phyloP scores from a whole-genome alignment of 2,888 invertebrate species.

The Mylabris sibirica region DNA sequence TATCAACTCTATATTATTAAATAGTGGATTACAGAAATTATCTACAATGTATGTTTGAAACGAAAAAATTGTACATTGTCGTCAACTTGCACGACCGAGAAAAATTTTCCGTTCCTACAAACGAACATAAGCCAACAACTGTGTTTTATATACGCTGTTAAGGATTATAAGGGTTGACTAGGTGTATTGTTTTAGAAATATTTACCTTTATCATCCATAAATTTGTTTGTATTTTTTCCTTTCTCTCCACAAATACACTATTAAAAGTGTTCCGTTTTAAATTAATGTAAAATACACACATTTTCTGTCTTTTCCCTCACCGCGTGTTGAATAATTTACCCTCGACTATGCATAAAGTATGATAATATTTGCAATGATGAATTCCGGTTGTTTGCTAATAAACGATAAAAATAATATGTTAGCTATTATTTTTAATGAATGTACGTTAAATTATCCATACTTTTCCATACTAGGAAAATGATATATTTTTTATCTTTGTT shows the following conservation, averaged over 20 bases:
- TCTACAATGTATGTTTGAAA: too few relatives aligned
- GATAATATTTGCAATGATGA: slow-evolving; percentile 2
- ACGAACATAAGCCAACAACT: neutral
- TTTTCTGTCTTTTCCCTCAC: neutral
- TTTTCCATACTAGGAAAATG: neutral
- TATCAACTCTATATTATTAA: too few relatives aligned
- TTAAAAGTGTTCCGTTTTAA: neutral
- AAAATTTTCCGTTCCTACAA: neutral
- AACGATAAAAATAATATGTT: neutral
- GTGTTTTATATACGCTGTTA: neutral
- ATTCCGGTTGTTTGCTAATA: neutral
- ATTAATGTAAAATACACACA: neutral
- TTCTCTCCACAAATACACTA: neutral
- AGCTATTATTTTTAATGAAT: neutral
- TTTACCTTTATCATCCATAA: neutral
- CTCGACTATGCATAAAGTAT: neutral
- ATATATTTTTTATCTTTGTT: neutral
- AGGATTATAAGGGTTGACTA: slow-evolving; percentile 1
- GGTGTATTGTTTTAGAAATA: neutral
- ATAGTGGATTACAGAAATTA: too few relatives aligned
- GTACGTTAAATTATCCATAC: neutral
- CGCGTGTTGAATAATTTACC: neutral
- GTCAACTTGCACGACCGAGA: too few relatives aligned
- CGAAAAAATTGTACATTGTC: too few relatives aligned
- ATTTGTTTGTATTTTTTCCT: neutral